Base-by-base conservation (phyloP, 1,140 invertebrate genomes). In the Drosophila leontia region DNA sequence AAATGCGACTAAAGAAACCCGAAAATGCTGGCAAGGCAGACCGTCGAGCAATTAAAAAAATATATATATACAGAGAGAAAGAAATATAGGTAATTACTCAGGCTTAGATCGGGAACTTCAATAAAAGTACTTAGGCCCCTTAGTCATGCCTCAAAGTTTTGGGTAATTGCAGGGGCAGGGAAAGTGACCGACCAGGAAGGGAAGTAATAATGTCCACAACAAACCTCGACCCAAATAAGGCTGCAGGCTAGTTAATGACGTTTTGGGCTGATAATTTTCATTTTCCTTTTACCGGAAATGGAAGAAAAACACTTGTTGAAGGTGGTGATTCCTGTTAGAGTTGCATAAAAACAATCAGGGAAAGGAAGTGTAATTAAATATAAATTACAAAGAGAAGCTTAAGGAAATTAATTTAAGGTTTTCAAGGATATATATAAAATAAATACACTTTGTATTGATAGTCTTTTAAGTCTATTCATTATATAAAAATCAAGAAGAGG, bases 31-130 rank as follows among this genome's bases (percentile, higher is more conserved):
- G 67, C 37, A 35, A 59, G 35, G 32, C 34, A 61, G 15, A 44
- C 15, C 13, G 17, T 5, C 67, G 29, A 67, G 64, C 82, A 85
- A 86, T 85, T 85, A 82, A 75, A 86, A 86, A 61, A 45, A 48
- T 29, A 51, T 50, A 29, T 50, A 51, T 12, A 51, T n/a, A n/a
- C 0, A 9, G 26, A 51, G 6, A 67, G 70, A 81, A 42, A 59
- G 68, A 72, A 72, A 60, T 72, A 60, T 51, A 72, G 57, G 78
- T 70, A 82, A 86, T 86, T 85, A 81, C 82, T 79, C 75, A 63
- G 39, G 62, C 68, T 51, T 39, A 58, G 48, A 72, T 72, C 57
- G 61, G 26, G 15, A 23, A 41, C 48, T 48, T 75, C 70, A 55
- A 59, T 50, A 34, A 51, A 78, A 70, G 61, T 53, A 70, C 51